Percentiles rank a stretch among this genome's conserved stretches.
phyloP scores from a whole-genome alignment of 53 echinoderm and acorn worm species.

The Henricia sp. region DNA sequence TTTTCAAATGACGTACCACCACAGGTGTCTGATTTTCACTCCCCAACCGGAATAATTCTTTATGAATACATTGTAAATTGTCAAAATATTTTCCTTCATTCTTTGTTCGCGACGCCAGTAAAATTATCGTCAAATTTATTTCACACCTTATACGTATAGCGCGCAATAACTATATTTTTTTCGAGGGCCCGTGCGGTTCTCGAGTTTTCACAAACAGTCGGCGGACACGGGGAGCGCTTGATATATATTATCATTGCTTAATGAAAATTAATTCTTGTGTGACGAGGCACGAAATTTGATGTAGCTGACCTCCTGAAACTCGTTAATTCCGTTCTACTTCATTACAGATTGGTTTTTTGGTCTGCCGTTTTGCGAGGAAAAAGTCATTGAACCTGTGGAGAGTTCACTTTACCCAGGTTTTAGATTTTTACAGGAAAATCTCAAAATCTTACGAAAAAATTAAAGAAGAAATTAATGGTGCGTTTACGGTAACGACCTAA shows the following conservation, averaged over 20 bases:
- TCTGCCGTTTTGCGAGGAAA: no score
- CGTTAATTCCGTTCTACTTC: constrained; percentile 13
- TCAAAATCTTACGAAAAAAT: no score
- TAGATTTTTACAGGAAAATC: no score
- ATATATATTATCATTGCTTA: not conserved
- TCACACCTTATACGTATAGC: no score
- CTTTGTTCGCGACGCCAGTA: not conserved
- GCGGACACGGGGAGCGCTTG: not conserved
- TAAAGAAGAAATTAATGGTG: no score
- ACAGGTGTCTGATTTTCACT: not conserved
- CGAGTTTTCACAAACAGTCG: not conserved
- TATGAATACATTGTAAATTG: constrained; percentile 18
- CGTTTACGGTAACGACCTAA: no score
- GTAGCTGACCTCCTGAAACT: not conserved
- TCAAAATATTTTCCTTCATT: constrained; percentile 33
- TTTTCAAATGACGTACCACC: not conserved
- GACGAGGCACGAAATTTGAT: not conserved
- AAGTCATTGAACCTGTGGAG: no score
- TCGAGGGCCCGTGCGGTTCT: no score
- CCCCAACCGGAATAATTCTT: not conserved
- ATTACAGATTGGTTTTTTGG: not conserved
- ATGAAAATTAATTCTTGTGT: not conserved
- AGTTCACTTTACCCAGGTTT: no score
- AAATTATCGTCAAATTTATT: not conserved
- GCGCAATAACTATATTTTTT: not conserved